These are phyloP conservation scores for Eristalinus sepulchralis DNA, from an alignment of 2,888 invertebrate species.

Conservation along the genomic window DNA sequence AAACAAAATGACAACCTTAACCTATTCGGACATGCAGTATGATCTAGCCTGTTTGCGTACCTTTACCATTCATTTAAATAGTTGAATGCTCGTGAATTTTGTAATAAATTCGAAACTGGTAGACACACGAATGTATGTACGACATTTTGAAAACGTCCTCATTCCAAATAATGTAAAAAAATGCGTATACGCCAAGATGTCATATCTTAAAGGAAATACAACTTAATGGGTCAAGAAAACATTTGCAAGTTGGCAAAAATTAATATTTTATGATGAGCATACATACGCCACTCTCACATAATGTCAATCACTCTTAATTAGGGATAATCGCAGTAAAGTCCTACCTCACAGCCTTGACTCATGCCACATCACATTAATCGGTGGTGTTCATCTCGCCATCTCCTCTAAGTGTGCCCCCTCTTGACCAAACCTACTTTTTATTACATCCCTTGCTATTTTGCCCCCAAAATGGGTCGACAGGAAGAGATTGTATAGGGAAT, in stretches of 20 bases:
- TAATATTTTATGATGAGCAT: neutral
- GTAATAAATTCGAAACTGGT: too few species aligned
- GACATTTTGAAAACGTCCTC: too few species aligned
- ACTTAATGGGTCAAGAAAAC: too few species aligned
- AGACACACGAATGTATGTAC: too few species aligned
- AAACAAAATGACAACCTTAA: too few species aligned
- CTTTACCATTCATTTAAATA: too few species aligned
- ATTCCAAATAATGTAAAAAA: too few species aligned
- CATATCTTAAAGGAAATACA: too few species aligned
- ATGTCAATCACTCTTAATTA: slow-evolving; percentile 38
- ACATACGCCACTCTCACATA: neutral
- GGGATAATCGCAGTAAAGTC: neutral
- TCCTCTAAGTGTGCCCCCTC: slow-evolving; percentile 9
- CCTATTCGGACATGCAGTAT: too few species aligned
- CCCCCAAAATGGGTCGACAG: neutral
- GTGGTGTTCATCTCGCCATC: slow-evolving; percentile 5
- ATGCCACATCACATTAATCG: neutral
- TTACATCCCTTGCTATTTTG: slow-evolving; percentile 28
- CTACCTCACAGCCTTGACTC: neutral
- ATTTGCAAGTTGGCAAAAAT: neutral
- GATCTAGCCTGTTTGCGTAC: too few species aligned
- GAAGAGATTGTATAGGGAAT: neutral
- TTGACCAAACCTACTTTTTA: slow-evolving; percentile 31
- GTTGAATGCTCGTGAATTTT: too few species aligned
- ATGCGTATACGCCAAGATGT: too few species aligned